Conservation (phyloP, 2,797 vertebrate genomes). For the Taenioides sp. region DNA sequence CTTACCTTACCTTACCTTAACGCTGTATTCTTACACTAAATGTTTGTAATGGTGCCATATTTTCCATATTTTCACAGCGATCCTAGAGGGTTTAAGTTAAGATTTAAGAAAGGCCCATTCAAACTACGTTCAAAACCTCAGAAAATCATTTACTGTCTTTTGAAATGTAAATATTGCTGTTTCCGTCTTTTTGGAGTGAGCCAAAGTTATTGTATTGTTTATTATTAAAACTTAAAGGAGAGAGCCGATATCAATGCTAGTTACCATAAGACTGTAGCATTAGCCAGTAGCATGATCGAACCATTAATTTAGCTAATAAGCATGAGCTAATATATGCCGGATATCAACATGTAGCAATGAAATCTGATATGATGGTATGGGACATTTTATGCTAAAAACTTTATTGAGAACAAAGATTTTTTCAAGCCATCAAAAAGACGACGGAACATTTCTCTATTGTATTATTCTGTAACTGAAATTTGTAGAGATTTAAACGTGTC, state of each 20-base stretch:
- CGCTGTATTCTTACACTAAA: not conserved
- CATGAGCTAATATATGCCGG: constrained; percentile 55
- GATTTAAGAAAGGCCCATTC: no score
- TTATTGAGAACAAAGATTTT: not conserved
- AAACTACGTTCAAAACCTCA: not conserved
- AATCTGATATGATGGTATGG: constrained; percentile 21
- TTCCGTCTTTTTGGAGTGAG: constrained; percentile 55
- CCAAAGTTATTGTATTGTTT: constrained; percentile 60
- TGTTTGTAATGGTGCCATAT: no score
- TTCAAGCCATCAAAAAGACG: constrained; percentile 1
- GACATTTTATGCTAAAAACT: constrained; percentile 13
- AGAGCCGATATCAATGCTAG: constrained; percentile 56
- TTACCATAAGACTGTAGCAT: constrained; percentile 73
- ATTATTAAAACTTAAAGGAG: constrained; percentile 41
- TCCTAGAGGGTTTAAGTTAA: not conserved
- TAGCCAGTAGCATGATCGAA: constrained; percentile 75
- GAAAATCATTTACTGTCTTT: not conserved
- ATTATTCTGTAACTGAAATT: constrained; percentile 6
- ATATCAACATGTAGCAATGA: constrained; percentile 59
- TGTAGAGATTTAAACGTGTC: constrained; percentile 25
- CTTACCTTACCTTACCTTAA: not conserved
- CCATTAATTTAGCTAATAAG: constrained; percentile 62
- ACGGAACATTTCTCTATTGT: constrained; percentile 10
- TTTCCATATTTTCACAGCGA: not conserved
- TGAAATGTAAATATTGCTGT: constrained; percentile 7